Conservation (phyloP, 2,797 vertebrate species). For the Staurois parvus region DNA sequence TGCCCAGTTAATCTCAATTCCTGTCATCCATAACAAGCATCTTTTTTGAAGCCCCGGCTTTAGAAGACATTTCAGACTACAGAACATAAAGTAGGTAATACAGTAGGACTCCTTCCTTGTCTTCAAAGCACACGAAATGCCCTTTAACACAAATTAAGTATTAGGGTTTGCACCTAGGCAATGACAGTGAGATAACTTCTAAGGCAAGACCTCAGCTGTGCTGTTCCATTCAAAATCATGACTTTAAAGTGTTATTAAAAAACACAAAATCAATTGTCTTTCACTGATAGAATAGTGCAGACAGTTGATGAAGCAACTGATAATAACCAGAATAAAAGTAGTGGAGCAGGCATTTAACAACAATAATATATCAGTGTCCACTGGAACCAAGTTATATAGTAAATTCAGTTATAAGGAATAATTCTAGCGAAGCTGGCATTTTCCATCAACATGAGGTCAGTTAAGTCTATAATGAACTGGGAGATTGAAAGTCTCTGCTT, state of each 20-base stretch:
- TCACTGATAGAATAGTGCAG: neutral
- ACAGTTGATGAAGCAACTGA: neutral
- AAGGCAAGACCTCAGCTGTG: neutral
- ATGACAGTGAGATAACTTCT: neutral
- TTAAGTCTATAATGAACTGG: conserved; percentile 42
- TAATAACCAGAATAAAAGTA: conserved; percentile 16
- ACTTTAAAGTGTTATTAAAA: neutral
- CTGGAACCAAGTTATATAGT: conserved; percentile 27
- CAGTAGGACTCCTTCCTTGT: neutral
- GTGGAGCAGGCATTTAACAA: conserved; percentile 30
- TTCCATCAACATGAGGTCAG: conserved; percentile 34
- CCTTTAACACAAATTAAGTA: neutral
- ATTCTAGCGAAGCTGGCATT: conserved; percentile 13
- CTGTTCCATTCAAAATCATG: neutral
- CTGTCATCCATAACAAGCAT: neutral
- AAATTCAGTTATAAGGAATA: neutral
- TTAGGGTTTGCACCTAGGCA: neutral
- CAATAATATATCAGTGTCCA: conserved; percentile 24
- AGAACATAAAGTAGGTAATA: neutral
- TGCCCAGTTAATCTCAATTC: neutral
- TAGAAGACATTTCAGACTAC: neutral
- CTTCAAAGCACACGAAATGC: neutral
- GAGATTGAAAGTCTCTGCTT: conserved; percentile 45
- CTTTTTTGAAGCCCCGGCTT: neutral
- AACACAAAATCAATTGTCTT: neutral